Evolutionary conservation across 30 jellyfish, hydroid and myxozoan species (phyloP).

Genomic region (Aurelia aurita): DNA sequence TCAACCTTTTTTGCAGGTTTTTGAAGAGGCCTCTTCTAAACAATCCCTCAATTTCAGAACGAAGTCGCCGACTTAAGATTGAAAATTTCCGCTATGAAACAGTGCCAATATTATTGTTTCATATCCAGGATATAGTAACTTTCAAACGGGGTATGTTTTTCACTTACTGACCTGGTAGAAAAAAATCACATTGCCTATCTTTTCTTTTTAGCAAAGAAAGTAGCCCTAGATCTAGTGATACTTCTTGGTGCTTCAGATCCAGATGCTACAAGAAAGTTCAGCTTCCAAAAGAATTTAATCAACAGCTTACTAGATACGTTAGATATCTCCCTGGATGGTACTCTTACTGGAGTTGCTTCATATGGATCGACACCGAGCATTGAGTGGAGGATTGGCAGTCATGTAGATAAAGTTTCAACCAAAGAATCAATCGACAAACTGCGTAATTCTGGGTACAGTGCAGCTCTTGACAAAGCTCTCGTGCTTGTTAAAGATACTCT

Average conservation of each 20-base stretch:
- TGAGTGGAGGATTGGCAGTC: conserved; percentile 44
- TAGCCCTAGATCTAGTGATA: conserved; percentile 74
- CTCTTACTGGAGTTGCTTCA: conserved; percentile 56
- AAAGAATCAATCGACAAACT: background rate
- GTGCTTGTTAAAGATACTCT: conserved; percentile 42
- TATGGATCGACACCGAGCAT: conserved; percentile 41
- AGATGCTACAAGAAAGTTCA: conserved; percentile 20
- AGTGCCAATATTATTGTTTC: no score
- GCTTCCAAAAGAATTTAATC: conserved; percentile 69
- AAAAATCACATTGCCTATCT: no score
- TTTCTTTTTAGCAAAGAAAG: conserved; percentile 53
- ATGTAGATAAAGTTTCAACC: background rate
- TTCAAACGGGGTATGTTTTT: no score
- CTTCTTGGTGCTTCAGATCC: conserved; percentile 54
- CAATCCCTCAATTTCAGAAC: no score
- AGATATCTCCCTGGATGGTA: conserved; percentile 45
- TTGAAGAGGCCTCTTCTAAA: no score
- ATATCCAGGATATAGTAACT: no score
- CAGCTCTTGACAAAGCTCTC: conserved; percentile 53
- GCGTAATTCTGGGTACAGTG: conserved; percentile 19
- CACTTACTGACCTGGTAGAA: no score
- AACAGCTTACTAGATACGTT: conserved; percentile 29
- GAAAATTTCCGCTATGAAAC: no score
- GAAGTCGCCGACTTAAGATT: no score
- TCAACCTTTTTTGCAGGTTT: no score